Base-by-base conservation (phyloP, 2,888 invertebrate species). In the Euspilapteryx auroguttella region DNA sequence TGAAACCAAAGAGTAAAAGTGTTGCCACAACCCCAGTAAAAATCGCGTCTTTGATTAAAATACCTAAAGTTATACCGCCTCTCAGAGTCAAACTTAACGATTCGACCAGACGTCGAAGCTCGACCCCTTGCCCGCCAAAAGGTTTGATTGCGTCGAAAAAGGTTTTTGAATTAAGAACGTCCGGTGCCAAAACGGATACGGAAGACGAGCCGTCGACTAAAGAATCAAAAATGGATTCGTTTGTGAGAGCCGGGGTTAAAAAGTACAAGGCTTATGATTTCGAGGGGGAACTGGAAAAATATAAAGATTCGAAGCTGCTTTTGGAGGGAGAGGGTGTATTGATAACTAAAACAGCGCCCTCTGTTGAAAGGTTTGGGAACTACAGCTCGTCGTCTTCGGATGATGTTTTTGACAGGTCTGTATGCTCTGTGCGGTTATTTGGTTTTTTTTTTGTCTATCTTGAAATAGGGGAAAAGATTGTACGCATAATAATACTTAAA, bases 311-410 rank as follows among this genome's bases (percentile, higher is more conserved):
- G n/a, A n/a, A n/a, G n/a, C n/a, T n/a, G n/a, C n/a, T n/a, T n/a
- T n/a, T n/a, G n/a, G n/a, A n/a, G n/a, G n/a, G n/a, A 0, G 61
- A 65, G 3, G 64, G 57, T 46, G 48, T 71, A 4, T 38, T 65
- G 7, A 68, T 73, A 17, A 63, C 59, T 1, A 66, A 64, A 30
- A 73, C 73, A 35, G 64, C 71, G 47, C 73, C 75, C 33, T 73
- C 71, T 47, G 35, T 51, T 2, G 71, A 68, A 35, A 38, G 45
- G 2, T 57, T 65, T 3, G 33, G 56, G 32, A 48, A 41, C 12
- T 58, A 56, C 31, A 57, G 47, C n/a, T 55, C 52, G 4, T 49
- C 66, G 0, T 55, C 68, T 0, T 55, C 53, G 2, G 62, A 62
- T 21, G 61, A 55, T 5, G 42, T 37, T 7, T 27, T 24, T 10